These are phyloP conservation scores for Meta bourneti DNA, from an alignment of 2,888 invertebrate species.

Conservation along the genomic window DNA sequence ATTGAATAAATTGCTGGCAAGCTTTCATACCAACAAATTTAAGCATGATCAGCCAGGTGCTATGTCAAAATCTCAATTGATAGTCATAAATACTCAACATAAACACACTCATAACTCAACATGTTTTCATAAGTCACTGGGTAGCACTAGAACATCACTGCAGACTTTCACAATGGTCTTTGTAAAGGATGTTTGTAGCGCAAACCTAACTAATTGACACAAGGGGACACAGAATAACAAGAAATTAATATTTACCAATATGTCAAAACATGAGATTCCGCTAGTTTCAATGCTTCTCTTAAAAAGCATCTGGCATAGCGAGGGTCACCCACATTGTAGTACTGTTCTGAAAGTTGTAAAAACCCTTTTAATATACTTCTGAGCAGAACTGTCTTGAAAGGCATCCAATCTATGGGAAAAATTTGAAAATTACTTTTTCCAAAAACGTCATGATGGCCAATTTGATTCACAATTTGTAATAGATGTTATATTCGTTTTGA, in stretches of 20 bases:
- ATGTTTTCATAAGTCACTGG: too few species aligned
- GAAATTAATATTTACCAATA: conserved; percentile 42
- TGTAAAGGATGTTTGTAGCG: too few species aligned
- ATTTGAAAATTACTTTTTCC: not conserved
- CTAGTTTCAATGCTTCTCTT: conserved; percentile 62
- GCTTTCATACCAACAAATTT: too few species aligned
- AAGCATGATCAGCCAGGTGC: too few species aligned
- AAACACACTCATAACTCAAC: too few species aligned
- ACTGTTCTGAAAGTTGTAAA: conserved; percentile 51
- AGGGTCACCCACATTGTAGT: conserved; percentile 51
- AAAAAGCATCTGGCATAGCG: conserved; percentile 66
- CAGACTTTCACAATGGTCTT: too few species aligned
- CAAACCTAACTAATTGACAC: too few species aligned
- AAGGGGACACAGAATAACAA: not conserved
- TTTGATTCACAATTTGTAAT: not conserved
- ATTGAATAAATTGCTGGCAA: too few species aligned
- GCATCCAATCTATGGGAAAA: conserved; percentile 41
- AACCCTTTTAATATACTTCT: conserved; percentile 39
- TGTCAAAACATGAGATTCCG: conserved; percentile 62
- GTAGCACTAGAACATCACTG: too few species aligned
- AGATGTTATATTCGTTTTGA: too few species aligned
- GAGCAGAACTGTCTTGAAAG: conserved; percentile 34
- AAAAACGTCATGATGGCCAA: not conserved
- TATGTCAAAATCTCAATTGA: too few species aligned
- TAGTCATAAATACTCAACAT: too few species aligned